These are phyloP conservation scores for Peromyscus attwateri DNA, from an alignment of 2,797 vertebrate genomes.

Conservation along the genomic window DNA sequence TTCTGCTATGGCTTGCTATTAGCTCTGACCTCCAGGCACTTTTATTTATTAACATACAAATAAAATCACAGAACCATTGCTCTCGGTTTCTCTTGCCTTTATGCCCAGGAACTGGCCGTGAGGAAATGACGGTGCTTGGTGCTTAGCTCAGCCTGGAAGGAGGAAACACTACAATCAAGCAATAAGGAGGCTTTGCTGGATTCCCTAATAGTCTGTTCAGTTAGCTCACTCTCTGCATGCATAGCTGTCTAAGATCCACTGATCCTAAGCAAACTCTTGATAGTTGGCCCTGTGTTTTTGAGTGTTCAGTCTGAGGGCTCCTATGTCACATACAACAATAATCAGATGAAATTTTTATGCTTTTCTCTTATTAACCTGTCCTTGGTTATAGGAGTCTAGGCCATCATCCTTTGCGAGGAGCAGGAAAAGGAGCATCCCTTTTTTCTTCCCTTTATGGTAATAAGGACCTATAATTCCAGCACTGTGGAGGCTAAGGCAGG, in stretches of 20 bases:
- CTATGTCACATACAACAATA: neutral
- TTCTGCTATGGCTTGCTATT: too few species aligned
- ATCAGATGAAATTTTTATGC: neutral
- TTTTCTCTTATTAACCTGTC: neutral
- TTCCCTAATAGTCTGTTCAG: neutral
- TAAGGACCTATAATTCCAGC: neutral
- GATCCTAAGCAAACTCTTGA: neutral
- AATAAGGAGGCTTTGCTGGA: neutral
- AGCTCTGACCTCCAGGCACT: too few species aligned
- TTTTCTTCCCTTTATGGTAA: neutral
- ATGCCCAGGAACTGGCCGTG: neutral
- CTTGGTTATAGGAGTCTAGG: neutral
- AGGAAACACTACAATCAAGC: neutral
- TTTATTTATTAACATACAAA: too few species aligned
- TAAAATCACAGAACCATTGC: neutral
- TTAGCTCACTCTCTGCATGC: neutral
- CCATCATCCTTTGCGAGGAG: neutral
- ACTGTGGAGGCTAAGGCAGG: neutral
- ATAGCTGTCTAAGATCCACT: neutral
- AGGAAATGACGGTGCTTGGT: neutral
- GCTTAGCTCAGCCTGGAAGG: neutral
- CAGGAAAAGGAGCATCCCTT: neutral
- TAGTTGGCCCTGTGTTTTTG: neutral
- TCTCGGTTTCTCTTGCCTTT: neutral
- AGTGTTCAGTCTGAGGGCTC: neutral